A percentile compares a stretch with the other conserved stretches of the same genome.
Evolutionary conservation across 2,113 vertebrate species (phyloP).

Genomic region (Bathybates hornii): DNA sequence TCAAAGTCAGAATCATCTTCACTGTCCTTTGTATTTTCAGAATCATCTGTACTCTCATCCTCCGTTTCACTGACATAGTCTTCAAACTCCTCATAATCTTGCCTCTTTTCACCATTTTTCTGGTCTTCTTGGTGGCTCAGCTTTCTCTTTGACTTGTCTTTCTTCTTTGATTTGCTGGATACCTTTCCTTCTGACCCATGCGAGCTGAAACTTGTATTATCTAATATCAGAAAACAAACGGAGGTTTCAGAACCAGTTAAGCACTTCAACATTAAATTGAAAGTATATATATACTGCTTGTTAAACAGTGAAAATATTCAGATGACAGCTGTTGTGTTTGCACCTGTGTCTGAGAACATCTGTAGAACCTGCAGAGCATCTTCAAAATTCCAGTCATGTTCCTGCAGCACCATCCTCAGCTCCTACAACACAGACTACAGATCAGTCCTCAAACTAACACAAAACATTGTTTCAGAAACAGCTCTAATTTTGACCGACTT

Average conservation of each 20-base stretch:
- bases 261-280: background rate
- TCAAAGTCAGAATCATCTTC: background rate
- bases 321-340: background rate
- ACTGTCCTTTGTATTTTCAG: slow-evolving; percentile 22
- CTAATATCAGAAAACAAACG: background rate
- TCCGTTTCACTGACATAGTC: background rate
- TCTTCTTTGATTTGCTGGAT: background rate
- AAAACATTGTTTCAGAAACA: background rate
- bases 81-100: background rate
- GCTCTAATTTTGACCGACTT: background rate
- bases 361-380: slow-evolving; percentile 83
- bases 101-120: background rate
- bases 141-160: background rate
- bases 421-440: slow-evolving; percentile 71
- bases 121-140: background rate
- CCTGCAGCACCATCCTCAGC: slow-evolving; percentile 82
- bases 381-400: slow-evolving; percentile 87
- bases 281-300: background rate
- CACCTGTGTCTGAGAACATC: slow-evolving; percentile 80
- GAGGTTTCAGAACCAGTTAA: background rate
- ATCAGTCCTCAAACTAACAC: background rate
- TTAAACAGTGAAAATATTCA: background rate
- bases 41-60: background rate
- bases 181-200: slow-evolving; percentile 5
- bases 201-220: slow-evolving; percentile 18